A percentile compares a stretch with the other conserved stretches of the same genome.
These are phyloP conservation scores for Unio delphinus DNA, from an alignment of 2,888 invertebrate species.

Conservation along the genomic window DNA sequence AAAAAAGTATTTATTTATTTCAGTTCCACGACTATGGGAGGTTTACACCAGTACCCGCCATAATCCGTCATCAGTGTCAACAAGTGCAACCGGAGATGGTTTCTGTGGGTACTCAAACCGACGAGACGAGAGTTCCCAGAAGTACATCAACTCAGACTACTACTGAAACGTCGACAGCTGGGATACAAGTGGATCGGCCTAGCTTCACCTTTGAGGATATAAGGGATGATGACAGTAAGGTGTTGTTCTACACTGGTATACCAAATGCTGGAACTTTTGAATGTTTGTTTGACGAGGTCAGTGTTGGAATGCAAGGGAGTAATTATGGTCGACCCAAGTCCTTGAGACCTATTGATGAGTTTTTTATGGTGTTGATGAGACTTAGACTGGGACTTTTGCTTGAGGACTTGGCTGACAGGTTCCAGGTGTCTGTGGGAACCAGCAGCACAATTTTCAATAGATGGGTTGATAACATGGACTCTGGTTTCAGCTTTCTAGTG, in stretches of 20 bases:
- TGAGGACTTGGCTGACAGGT: slow-evolving; percentile 22
- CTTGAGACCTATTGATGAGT: slow-evolving; percentile 23
- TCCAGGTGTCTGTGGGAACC: slow-evolving; percentile 13
- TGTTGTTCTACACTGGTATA: slow-evolving; percentile 12
- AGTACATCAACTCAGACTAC: no score
- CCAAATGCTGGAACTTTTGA: slow-evolving; percentile 11
- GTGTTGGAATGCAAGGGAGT: slow-evolving; percentile 2
- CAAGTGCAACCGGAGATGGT: no score
- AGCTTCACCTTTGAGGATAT: slow-evolving; percentile 19
- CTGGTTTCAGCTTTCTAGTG: slow-evolving; percentile 10
- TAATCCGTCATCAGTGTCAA: no score
- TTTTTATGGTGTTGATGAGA: slow-evolving; percentile 23
- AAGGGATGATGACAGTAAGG: slow-evolving; percentile 3
- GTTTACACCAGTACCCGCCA: no score
- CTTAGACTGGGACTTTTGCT: slow-evolving; percentile 15
- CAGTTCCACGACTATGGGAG: no score
- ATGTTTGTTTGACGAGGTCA: slow-evolving; percentile 11
- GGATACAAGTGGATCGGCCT: slow-evolving; percentile 13
- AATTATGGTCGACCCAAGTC: slow-evolving; percentile 15
- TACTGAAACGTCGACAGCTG: no score
- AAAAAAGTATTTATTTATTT: no score
- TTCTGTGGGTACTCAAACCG: no score
- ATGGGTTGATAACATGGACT: slow-evolving; percentile 21
- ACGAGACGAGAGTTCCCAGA: no score
- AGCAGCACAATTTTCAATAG: slow-evolving; percentile 16